Evolutionary conservation across 2,888 invertebrate genomes (phyloP).

Genomic region (Tenthredo scrophulariae): DNA sequence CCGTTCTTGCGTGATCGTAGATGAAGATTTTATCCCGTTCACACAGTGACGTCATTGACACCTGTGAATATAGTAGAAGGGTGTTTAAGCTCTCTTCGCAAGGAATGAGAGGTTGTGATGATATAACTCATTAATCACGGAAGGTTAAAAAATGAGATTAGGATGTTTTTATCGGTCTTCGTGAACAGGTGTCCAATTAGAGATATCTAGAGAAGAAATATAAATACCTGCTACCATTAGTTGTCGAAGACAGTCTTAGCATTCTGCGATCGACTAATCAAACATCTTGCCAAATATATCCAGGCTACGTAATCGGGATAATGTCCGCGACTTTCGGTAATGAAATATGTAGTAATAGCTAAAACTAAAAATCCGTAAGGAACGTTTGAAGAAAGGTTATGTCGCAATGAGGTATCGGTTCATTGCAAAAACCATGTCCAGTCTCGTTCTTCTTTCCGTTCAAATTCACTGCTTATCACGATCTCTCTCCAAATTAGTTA

Average conservation of each 20-base stretch:
- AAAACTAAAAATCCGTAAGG: not conserved
- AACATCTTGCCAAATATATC: not conserved
- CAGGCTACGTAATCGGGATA: not conserved
- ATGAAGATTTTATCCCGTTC: too few species aligned
- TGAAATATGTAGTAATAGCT: not conserved
- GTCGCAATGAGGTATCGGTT: too few species aligned
- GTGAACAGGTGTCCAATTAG: not conserved
- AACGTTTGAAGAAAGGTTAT: not conserved
- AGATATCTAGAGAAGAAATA: not conserved
- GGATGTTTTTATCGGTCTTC: not conserved
- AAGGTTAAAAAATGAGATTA: not conserved
- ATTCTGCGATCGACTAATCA: not conserved
- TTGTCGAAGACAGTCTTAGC: not conserved
- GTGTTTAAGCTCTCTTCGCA: too few species aligned
- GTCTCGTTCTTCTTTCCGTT: too few species aligned
- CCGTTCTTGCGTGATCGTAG: too few species aligned
- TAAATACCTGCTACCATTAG: not conserved
- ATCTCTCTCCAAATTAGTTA: too few species aligned
- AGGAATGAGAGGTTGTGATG: too few species aligned
- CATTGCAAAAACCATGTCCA: too few species aligned
- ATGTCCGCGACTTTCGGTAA: slow-evolving; percentile 7
- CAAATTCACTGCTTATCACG: too few species aligned
- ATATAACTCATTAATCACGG: too few species aligned
- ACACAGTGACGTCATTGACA: too few species aligned
- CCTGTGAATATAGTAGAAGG: too few species aligned